phyloP scores from a whole-genome alignment of 1,140 invertebrate genomes.

The Coenobita brevimanus region DNA sequence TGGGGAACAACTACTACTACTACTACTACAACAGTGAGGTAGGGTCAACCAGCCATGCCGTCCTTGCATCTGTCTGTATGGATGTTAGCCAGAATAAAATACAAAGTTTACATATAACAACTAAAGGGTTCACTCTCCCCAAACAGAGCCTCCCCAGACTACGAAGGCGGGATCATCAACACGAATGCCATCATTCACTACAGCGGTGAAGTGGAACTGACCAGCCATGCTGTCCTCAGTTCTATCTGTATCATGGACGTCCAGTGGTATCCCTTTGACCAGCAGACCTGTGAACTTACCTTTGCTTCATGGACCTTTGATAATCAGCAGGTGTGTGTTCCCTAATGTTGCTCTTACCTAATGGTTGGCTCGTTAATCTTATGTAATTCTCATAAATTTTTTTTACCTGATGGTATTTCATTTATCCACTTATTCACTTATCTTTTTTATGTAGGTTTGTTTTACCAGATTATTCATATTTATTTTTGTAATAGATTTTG shows the following conservation, averaged over 20 bases:
- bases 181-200: constrained; percentile 65
- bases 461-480: no score
- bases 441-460: no score
- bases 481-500: no score
- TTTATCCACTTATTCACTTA: no score
- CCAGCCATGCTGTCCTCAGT: constrained; percentile 64
- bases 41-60: constrained; percentile 61
- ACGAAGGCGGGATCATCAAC: constrained; percentile 60
- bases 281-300: constrained; percentile 62
- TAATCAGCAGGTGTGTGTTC: constrained; percentile 34
- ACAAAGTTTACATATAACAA: no score
- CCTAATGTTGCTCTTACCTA: no score
- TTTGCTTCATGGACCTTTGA: constrained; percentile 70
- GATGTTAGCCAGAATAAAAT: constrained; percentile 61
- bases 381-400: no score
- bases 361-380: no score
- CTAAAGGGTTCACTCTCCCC: no score
- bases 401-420: no score
- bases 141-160: constrained; percentile 63
- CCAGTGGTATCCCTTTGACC: constrained; percentile 69
- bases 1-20: no score
- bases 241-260: constrained; percentile 67
- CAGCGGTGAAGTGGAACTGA: constrained; percentile 55
- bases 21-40: constrained; percentile 50
- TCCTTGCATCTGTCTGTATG: constrained; percentile 62